Base-by-base conservation (phyloP, 2,888 invertebrate genomes). In the Caenorhabditis becei region DNA sequence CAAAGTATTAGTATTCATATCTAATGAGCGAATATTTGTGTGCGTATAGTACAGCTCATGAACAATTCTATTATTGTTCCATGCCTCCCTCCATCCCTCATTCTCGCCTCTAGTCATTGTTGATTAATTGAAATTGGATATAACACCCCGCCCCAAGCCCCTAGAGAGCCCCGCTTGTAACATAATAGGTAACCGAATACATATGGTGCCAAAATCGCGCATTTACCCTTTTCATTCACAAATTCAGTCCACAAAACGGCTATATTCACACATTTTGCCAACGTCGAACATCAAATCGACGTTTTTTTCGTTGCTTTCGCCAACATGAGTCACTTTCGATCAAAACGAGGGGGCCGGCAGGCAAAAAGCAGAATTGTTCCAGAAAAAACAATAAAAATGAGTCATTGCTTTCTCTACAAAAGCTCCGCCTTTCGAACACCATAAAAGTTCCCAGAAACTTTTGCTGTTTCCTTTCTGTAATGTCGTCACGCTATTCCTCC, bases 71-170 rank as follows among this genome's bases (percentile, higher is more conserved):
- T 66, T 66, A 75, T 75, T 74, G 44, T 59, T 65, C 49, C 54
- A 49, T 18, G 20, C 37, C 32, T 8, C 18, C 23, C 23, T 18
- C n/a, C n/a, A n/a, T 58, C 14, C 8, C 37, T 20, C 58, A 20
- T 61, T 61, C 61, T 75, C 75, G 59, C 61, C 59, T 74, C 35
- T 56, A 18, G 18, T 44, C 65, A 62, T 62, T 69, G 54, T 77
- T 62, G 70, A 78, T 78, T 71, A 78, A 71, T 78, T 66, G 78
- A 78, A 78, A 78, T 71, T 53, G 59, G 71, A 78, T 71, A 65
- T 56, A 63, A 35, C 32, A 2, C n/a, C 26, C 44, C n/a, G 3
- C 32, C 20, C 56, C 51, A 7, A 2, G 41, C 41, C 41, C 51
- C 51, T 61, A 16, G 10, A 14, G 54, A 37, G 37, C 23, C 28